Base-by-base conservation (phyloP, 2,113 vertebrate genomes). In the Vidua chalybeata region DNA sequence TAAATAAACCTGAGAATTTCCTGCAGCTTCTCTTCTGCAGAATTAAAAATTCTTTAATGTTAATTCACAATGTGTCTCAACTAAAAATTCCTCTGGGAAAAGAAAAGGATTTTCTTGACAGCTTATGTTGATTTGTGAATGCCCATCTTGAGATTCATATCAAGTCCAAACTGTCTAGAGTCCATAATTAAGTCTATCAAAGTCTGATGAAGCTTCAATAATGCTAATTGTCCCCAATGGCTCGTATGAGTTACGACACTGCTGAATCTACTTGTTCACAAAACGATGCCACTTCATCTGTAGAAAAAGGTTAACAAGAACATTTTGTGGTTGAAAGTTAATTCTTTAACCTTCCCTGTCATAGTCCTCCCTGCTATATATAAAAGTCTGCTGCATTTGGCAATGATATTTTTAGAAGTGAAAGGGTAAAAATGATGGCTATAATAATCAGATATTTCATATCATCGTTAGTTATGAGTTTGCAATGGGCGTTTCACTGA, bases 11-110 rank as follows among this genome's bases (percentile, higher is more conserved):
- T 55, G 13, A 59, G 39, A 7, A 78, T 75, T 91, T 84, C 5
- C 10, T 55, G 15, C 5, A 35, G 6, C 4, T 55, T 62, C 6
- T 14, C 7, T 88, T 75, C 13, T 0, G 2, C 0, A 13, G 58
- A 58, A 76, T 90, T 87, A 41, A 51, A 85, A 79, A 73, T 46
- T 3, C 5, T 66, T 64, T 93, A 16, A 35, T 31, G 11, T 30
- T 68, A 87, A 62, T 24, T 61, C 33, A 35, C 10, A 61, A 33
- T 30, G 9, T 8, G 3, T 35, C 6, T 80, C 14, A 76, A 31
- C 37, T 49, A 41, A 86, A 79, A 77, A 79, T 39, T 81, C 19
- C 27, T 52, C 13, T 71, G 56, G 7, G 27, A 24, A 69, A 49
- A 90, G 55, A 45, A 79, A 75, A 45, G 2, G 6, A 54, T 37